Evolutionary conservation across 2,797 vertebrate genomes (phyloP), one percentile per base, ranked within the genome.

Genomic region (Rhynchotus rufescens): DNA sequence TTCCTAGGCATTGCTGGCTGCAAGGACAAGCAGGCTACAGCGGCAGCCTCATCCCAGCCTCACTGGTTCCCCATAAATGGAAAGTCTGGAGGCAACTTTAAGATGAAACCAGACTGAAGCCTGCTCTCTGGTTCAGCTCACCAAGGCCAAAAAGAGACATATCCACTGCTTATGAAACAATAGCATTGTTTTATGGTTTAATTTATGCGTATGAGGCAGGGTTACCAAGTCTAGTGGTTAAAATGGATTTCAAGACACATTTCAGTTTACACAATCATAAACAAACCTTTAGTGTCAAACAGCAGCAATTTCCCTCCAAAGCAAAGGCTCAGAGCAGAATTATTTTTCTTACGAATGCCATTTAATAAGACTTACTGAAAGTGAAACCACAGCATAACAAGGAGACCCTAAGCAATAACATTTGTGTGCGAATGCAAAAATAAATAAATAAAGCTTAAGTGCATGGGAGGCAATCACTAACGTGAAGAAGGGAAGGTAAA

Each of bases 241-340:
- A 89, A 86, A 71, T 74, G 12, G 65, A 47, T 86, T 93, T 83
- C 66, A 86, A 59, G 42, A 61, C 40, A 26, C 36, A 47, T 22
- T 61, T 69, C 68, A 38, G 20, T 25, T 19, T 44, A 60, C 17
- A 36, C 0, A 0, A 38, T 34, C 80, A 51, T 45, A 80, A 73
- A 34, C 45, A 47, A 82, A 26, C 28, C 38, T 42, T 72, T 56
- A 72, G n/a, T 47, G 32, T 68, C 56, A 95, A 77, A 68, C 34
- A 90, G 69, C 16, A 87, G 78, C 49, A 68, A 44, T 13, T 62
- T 67, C 49, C 36, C 4, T 30, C 32, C 38, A 60, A 75, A 92
- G 42, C 28, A 69, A 84, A 73, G 19, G 66, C 34, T 92, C 57
- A 66, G 80, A 80, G 45, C 38, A 92, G 54, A 94, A 51, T 19